Evolutionary conservation across 2,888 invertebrate genomes (phyloP), one percentile per base, ranked within the genome.

Genomic region (Amphipyra tragopoginis): DNA sequence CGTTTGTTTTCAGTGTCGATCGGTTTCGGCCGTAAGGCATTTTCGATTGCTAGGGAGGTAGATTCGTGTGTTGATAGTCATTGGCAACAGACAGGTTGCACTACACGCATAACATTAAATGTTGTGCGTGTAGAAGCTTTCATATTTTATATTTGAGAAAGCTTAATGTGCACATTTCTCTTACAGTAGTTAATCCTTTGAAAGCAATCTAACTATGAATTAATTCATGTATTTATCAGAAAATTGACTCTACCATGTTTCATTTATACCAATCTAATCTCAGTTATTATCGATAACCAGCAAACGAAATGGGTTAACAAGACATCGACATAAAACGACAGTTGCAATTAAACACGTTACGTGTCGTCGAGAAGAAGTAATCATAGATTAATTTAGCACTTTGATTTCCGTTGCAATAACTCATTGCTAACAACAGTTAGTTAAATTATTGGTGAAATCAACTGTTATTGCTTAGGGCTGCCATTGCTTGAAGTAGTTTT

Each of bases 361-460:
- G 43, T 56, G 47, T 43, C n/a, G 4, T 48, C 14, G 40, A 13
- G n/a, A 34, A 14, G 13, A 47, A 48, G 34, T 61, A 55, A 57
- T 72, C 57, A 42, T 9, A 48, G 49, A 51, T 52, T 67, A 58
- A 48, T 72, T n/a, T 61, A 61, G 61, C 51, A 61, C 48, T 43
- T 47, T 42, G 54, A 58, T 71, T 57, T 61, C 73, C 71, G 44
- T 15, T 13, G 67, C 48, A 9, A 60, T 56, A 36, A 50, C 34
- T 66, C 38, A 33, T 15, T 7, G 26, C 7, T 55, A 57, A 58
- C 39, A 48, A 36, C 29, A 45, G 45, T 39, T n/a, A n/a, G n/a
- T n/a, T 45, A 45, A 57, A 47, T 58, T 47, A 52, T 54, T 52
- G 55, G 58, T 52, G 66, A 59, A 69, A 65, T 36, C 13, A 15